A percentile compares a stretch with the other conserved stretches of the same genome.
Evolutionary conservation across 53 echinoderm and acorn worm genomes (phyloP).

Genomic region (Antedon mediterranea): DNA sequence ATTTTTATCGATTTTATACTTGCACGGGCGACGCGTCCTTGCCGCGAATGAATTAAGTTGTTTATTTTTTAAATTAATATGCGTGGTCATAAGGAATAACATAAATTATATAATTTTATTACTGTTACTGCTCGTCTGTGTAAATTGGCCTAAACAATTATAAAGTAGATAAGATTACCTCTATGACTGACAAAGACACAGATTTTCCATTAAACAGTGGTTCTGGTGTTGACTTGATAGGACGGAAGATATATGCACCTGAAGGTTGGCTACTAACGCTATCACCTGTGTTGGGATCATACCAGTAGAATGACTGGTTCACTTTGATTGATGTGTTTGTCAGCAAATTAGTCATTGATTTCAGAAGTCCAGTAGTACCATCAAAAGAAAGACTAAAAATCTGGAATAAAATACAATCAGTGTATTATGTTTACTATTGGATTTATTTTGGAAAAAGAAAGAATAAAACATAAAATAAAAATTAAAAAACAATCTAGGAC

Average conservation of each 20-base stretch:
- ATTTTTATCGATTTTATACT: too few species aligned
- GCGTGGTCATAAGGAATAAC: too few species aligned
- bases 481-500: too few species aligned
- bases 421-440: too few species aligned
- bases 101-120: too few species aligned
- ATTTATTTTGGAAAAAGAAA: too few species aligned
- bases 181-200: not conserved
- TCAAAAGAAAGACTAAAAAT: not conserved
- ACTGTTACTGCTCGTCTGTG: too few species aligned
- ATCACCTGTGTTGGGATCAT: not conserved
- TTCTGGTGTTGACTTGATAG: not conserved
- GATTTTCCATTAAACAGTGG: slow-evolving; percentile 1
- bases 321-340: not conserved
- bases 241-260: not conserved
- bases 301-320: slow-evolving; percentile 8
- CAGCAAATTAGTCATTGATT: not conserved
- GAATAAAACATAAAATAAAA: too few species aligned
- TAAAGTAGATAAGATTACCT: not conserved
- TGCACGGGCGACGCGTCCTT: too few species aligned
- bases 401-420: not conserved
- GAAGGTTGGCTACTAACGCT: not conserved
- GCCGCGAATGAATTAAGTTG: too few species aligned
- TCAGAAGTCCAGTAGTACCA: not conserved
- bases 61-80: too few species aligned
- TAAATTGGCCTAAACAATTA: too few species aligned